Conservation (phyloP, 53 echinoderm and acorn worm species). For the Temnopleurus reevesii region DNA sequence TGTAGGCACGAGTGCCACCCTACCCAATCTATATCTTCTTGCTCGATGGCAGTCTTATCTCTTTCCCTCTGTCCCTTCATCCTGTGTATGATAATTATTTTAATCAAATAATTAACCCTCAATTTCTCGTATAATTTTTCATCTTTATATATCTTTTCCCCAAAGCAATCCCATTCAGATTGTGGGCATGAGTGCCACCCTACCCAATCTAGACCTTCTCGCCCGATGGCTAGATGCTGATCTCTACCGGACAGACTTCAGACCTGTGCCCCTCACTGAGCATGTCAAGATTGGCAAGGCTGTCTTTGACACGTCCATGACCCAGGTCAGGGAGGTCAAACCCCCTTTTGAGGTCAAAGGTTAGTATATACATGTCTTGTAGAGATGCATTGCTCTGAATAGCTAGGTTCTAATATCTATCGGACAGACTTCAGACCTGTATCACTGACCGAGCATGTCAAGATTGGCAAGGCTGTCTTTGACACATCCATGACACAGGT, state of each 20-base stretch:
- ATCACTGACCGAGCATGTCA: constrained; percentile 87
- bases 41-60: background rate
- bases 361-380: no score
- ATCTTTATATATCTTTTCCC: background rate
- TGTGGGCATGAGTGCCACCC: constrained; percentile 97
- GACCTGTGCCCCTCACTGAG: constrained; percentile 94
- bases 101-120: background rate
- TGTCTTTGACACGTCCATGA: constrained; percentile 72
- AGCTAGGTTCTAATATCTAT: constrained; percentile 93
- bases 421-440: constrained; percentile 91
- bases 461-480: constrained; percentile 78
- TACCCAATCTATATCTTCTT: background rate
- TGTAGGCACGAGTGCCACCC: no score
- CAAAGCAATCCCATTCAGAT: constrained; percentile 80
- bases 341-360: constrained; percentile 60
- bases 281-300: constrained; percentile 80
- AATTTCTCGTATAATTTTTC: background rate
- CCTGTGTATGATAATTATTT: no score
- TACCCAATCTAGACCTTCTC: constrained; percentile 90
- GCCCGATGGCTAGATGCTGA: constrained; percentile 95
- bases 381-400: no score
- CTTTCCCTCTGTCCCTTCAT: background rate
- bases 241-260: constrained; percentile 91
- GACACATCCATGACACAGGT: constrained; percentile 67
- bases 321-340: constrained; percentile 67